Percentiles rank a stretch among this genome's conserved stretches.
phyloP scores from a whole-genome alignment of 2,888 invertebrate genomes.

The Osmoderma eremita region DNA sequence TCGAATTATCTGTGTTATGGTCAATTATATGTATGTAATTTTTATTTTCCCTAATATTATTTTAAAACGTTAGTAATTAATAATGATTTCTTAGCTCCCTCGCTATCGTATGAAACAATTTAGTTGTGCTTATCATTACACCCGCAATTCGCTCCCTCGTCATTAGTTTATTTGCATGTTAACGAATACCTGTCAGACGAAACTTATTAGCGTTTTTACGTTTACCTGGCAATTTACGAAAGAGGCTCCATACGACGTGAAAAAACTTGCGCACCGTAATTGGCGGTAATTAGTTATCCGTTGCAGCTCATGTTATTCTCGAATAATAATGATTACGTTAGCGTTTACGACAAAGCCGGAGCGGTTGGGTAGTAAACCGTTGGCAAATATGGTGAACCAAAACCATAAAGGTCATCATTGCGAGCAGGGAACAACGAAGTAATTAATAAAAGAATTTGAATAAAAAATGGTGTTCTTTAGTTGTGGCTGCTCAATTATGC shows the following conservation, averaged over 20 bases:
- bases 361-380: slow-evolving; percentile 29
- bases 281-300: slow-evolving; percentile 32
- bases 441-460: too few species aligned
- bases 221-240: slow-evolving; percentile 20
- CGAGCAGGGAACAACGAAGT: background rate
- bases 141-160: slow-evolving; percentile 1
- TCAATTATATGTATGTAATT: slow-evolving; percentile 49
- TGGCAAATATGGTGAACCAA: slow-evolving; percentile 30
- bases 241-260: slow-evolving; percentile 10
- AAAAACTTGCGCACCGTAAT: slow-evolving; percentile 34
- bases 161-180: slow-evolving; percentile 22
- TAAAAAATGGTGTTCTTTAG: too few species aligned
- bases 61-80: too few species aligned
- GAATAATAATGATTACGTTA: slow-evolving; percentile 35
- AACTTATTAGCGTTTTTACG: slow-evolving; percentile 31
- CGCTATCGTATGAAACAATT: too few species aligned
- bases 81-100: too few species aligned
- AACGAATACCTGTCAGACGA: slow-evolving; percentile 23
- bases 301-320: slow-evolving; percentile 29
- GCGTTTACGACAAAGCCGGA: slow-evolving; percentile 30
- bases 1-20: slow-evolving; percentile 53
- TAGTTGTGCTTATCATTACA: background rate
- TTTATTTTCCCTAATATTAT: too few species aligned
- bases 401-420: slow-evolving; percentile 21
- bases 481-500: too few species aligned